Conservation (phyloP, 2,888 invertebrate species). For the Craniophora ligustri region DNA sequence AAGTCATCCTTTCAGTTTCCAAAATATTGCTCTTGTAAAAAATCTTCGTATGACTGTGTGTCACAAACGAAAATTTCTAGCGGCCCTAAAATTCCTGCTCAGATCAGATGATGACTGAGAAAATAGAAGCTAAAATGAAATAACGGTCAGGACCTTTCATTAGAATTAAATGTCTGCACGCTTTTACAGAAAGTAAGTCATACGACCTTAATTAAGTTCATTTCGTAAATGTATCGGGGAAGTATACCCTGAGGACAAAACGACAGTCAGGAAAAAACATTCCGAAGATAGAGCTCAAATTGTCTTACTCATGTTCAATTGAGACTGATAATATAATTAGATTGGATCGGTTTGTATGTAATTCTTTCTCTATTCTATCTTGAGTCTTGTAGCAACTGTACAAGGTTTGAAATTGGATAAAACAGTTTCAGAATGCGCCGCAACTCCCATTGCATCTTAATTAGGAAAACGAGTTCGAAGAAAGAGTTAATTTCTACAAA, state of each 20-base stretch:
- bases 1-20: no score
- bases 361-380: not conserved
- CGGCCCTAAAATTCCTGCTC: no score
- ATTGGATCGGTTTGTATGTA: constrained; percentile 16
- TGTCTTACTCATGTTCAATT: constrained; percentile 36
- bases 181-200: constrained; percentile 52
- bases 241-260: constrained; percentile 35
- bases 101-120: no score
- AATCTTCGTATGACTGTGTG: no score
- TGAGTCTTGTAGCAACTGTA: not conserved
- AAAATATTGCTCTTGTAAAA: no score
- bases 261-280: constrained; percentile 37
- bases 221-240: constrained; percentile 54
- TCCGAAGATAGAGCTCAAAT: constrained; percentile 25
- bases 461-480: constrained; percentile 35
- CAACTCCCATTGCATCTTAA: constrained; percentile 31
- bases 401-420: constrained; percentile 20
- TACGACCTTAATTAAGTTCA: constrained; percentile 55
- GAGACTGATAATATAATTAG: constrained; percentile 36
- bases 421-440: constrained; percentile 7
- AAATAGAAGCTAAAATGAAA: no score
- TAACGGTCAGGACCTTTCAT: constrained; percentile 20
- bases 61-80: no score
- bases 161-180: constrained; percentile 24
- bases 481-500: constrained; percentile 26